These are phyloP conservation scores for Prorops nasuta DNA, from an alignment of 1,140 invertebrate genomes.

Conservation along the genomic window DNA sequence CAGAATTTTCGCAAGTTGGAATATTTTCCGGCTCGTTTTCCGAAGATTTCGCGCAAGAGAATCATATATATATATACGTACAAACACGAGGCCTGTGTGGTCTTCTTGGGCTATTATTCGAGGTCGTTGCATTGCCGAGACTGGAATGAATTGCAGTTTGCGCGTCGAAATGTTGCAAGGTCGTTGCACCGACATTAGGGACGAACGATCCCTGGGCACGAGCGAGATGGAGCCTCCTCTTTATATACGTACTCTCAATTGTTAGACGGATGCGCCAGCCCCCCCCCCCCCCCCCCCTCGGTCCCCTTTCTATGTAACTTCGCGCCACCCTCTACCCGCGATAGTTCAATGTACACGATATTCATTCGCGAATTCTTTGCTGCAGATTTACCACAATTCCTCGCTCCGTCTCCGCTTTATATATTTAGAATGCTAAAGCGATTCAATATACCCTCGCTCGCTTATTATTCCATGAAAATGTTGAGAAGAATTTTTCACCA, in stretches of 20 bases:
- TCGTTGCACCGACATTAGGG: conserved; percentile 36
- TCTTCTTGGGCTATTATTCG: no score
- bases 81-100: no score
- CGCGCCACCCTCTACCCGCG: no score
- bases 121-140: no score
- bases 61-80: no score
- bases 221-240: background rate
- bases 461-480: background rate
- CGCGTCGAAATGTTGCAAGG: conserved; percentile 32
- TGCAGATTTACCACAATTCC: background rate
- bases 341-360: no score
- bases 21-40: no score
- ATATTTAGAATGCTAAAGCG: background rate
- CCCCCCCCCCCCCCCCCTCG: background rate
- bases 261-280: conserved; percentile 9
- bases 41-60: no score
- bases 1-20: no score
- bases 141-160: conserved; percentile 33
- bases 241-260: conserved; percentile 17
- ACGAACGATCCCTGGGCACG: background rate
- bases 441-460: background rate
- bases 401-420: background rate
- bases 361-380: no score
- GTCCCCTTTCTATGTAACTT: background rate
- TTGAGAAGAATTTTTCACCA: no score